Evolutionary conservation across 2,797 vertebrate genomes (phyloP).

Genomic region (Lerista edwardsae): DNA sequence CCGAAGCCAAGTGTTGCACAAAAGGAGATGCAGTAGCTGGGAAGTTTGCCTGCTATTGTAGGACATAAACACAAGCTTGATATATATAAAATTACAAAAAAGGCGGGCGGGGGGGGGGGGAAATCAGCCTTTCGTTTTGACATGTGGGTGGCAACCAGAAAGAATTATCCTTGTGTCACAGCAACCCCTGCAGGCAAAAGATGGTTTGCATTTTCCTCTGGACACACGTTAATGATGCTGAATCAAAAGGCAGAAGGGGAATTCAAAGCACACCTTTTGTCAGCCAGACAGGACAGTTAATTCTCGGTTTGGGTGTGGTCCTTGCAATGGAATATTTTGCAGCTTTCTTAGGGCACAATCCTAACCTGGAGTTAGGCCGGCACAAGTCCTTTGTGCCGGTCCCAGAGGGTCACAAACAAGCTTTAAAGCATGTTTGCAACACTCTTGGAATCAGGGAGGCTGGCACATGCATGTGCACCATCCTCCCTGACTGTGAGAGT

Average conservation of each 20-base stretch:
- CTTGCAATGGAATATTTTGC: background rate
- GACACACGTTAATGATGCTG: slow-evolving; percentile 28
- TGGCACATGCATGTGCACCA: too few species aligned
- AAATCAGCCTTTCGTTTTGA: slow-evolving; percentile 61
- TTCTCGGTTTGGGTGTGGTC: too few species aligned
- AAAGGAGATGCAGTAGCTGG: slow-evolving; percentile 66
- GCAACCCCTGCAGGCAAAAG: slow-evolving; percentile 79
- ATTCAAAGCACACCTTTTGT: slow-evolving; percentile 17
- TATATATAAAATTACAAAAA: slow-evolving; percentile 70
- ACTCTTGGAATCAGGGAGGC: too few species aligned
- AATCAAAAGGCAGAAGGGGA: slow-evolving; percentile 20
- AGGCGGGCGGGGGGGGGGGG: background rate
- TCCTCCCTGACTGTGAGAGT: too few species aligned
- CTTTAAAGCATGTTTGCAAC: too few species aligned
- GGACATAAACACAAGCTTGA: slow-evolving; percentile 75
- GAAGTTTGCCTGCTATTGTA: slow-evolving; percentile 66
- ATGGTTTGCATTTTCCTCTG: slow-evolving; percentile 46
- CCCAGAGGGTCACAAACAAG: too few species aligned
- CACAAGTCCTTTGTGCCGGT: too few species aligned
- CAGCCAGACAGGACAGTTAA: too few species aligned
- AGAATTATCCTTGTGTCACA: slow-evolving; percentile 75
- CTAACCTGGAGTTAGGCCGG: too few species aligned
- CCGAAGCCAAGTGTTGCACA: slow-evolving; percentile 70
- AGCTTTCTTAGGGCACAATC: slow-evolving; percentile 17
- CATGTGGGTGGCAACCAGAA: slow-evolving; percentile 65